Evolutionary conservation across 2,888 invertebrate genomes (phyloP), one percentile per base, ranked within the genome.

Genomic region (Terebella lapidaria): DNA sequence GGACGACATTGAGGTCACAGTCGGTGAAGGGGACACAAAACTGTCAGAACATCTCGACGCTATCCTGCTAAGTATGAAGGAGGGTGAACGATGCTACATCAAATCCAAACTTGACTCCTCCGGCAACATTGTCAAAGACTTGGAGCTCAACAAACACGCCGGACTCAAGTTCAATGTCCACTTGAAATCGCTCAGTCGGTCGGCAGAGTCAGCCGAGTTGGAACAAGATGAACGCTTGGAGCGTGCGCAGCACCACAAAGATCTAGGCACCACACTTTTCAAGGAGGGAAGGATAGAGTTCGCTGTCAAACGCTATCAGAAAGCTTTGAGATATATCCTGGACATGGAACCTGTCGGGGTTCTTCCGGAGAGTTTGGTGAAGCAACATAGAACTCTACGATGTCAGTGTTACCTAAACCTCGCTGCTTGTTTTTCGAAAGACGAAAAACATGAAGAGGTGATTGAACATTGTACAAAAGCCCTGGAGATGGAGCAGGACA

Each of bases 391-490:
- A 20, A 58, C 49, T 18, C 46, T 69, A 52, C 54, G 51, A 27
- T 57, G 58, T 15, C 68, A 65, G 24, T 68, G 67, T 42, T 55
- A 67, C 28, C 53, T 63, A 18, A 69, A 69, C 47, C 30, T 69
- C 1, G 67, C 60, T 10, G 66, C 67, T 0, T 65, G 65, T 45
- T 60, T 56, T 29, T 46, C 93, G 57, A 92, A 92, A 80, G 72
- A 84, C 29, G 84, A 87, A n/a, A 86, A 89, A 1, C 79, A 84
- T 18, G 84, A 86, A 52, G 87, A 88, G 68, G 91, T 89, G 2
- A 87, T 86, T 70, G 85, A 88, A 56, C 84, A 87, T 56, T 91
- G 93, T 26, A 85, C 86, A 30, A 86, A 87, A 69, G 93, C 89
- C 0, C 80, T 97, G 2, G 85, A 86, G 57, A 70, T 89, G 1